Conservation (phyloP, 2,888 invertebrate species). For the Cantharis rufa region DNA sequence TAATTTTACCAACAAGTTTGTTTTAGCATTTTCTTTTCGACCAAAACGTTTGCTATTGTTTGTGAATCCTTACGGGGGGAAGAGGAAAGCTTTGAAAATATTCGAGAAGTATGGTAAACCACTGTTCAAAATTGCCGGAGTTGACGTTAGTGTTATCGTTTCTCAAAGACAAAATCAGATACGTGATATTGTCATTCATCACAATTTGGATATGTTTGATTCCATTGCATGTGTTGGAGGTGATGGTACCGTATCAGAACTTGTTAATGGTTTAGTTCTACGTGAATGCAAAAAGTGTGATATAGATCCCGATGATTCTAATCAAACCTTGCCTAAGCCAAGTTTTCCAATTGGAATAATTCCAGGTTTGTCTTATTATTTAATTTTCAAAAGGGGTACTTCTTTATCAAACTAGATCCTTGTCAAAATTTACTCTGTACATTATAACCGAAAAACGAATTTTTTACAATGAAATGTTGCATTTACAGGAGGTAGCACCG, state of each 20-base stretch:
- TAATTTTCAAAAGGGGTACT: too few relatives aligned
- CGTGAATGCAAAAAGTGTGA: conserved; percentile 60
- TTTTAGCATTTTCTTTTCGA: conserved; percentile 59
- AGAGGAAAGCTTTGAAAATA: conserved; percentile 71
- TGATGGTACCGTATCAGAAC: conserved; percentile 84
- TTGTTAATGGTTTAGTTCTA: conserved; percentile 73
- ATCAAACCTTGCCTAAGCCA: conserved; percentile 58
- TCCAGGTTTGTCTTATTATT: conserved; percentile 51
- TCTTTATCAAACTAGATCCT: too few relatives aligned
- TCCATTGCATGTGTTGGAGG: conserved; percentile 83
- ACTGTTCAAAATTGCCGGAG: conserved; percentile 65
- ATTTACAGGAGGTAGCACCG: conserved; percentile 67
- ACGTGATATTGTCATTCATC: conserved; percentile 65
- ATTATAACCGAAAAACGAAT: too few relatives aligned
- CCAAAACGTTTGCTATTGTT: conserved; percentile 76
- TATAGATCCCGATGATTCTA: conserved; percentile 60
- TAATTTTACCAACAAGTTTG: neutral
- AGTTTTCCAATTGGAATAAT: conserved; percentile 65
- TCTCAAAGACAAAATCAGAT: conserved; percentile 81
- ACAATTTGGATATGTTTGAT: conserved; percentile 64
- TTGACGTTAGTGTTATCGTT: conserved; percentile 67
- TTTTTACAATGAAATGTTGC: too few relatives aligned
- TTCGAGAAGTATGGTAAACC: conserved; percentile 75
- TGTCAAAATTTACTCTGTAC: too few relatives aligned
- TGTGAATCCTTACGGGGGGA: conserved; percentile 85